A percentile compares a stretch with the other conserved stretches of the same genome.
phyloP scores from a whole-genome alignment of 2,797 vertebrate species.

The Cyprinella venusta region DNA sequence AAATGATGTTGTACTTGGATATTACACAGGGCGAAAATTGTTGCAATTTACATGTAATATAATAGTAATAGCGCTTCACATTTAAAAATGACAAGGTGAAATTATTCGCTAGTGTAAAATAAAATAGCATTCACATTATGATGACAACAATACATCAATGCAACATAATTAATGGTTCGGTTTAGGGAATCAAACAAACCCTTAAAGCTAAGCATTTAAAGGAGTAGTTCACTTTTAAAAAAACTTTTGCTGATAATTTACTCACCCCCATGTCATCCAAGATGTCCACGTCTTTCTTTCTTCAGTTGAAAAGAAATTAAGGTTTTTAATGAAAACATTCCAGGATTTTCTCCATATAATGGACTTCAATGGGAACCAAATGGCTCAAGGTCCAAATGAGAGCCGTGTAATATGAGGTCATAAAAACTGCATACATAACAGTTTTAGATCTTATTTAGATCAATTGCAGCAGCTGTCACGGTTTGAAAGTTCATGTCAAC shows the following conservation, averaged over 20 bases:
- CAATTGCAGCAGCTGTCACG: background rate
- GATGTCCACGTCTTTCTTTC: no score
- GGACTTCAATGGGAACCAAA: no score
- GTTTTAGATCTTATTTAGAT: constrained; percentile 2
- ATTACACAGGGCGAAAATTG: background rate
- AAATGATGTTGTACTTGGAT: constrained; percentile 51
- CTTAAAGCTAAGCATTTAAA: background rate
- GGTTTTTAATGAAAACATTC: no score
- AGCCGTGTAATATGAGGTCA: background rate
- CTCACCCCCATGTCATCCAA: no score
- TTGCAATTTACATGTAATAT: constrained; percentile 31
- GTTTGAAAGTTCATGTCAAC: background rate
- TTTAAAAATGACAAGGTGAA: constrained; percentile 16
- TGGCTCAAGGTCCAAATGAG: no score
- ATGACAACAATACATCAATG: background rate
- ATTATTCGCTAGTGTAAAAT: background rate
- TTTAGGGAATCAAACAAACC: background rate
- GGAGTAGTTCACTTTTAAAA: no score
- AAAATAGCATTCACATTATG: background rate
- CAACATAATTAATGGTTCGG: background rate
- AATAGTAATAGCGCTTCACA: constrained; percentile 17
- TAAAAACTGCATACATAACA: background rate
- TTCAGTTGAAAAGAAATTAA: no score
- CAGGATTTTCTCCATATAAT: no score
- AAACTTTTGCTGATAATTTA: no score